Evolutionary conservation across 2,888 invertebrate species (phyloP).

Genomic region (Apamea crenata): DNA sequence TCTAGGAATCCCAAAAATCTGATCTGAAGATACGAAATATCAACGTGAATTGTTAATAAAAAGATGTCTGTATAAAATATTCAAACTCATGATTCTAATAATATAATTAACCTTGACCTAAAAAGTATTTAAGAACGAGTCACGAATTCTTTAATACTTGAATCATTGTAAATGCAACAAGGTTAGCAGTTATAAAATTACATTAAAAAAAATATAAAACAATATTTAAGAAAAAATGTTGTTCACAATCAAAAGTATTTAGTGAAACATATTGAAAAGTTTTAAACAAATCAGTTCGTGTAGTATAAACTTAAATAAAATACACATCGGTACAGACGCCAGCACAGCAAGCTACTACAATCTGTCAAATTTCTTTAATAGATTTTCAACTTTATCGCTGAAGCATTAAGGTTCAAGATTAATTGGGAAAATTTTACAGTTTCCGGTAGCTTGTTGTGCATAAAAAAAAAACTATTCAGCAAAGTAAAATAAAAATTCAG

Average conservation of each 20-base stretch:
- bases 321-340: not conserved
- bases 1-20: not conserved
- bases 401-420: too few relatives aligned
- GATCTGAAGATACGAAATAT: not conserved
- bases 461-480: too few relatives aligned
- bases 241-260: too few relatives aligned
- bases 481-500: too few relatives aligned
- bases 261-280: too few relatives aligned
- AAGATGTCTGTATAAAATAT: constrained; percentile 9
- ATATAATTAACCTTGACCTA: constrained; percentile 35
- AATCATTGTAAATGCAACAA: constrained; percentile 16
- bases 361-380: too few relatives aligned
- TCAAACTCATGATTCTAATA: constrained; percentile 17
- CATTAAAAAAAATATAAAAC: too few relatives aligned
- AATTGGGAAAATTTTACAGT: too few relatives aligned
- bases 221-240: not conserved
- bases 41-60: not conserved
- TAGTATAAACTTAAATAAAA: not conserved
- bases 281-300: too few relatives aligned
- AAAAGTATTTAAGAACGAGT: constrained; percentile 21
- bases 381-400: too few relatives aligned
- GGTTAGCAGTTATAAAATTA: not conserved
- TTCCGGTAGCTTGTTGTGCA: not conserved
- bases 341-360: too few relatives aligned
- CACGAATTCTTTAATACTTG: constrained; percentile 30